Conservation (phyloP, 1,140 invertebrate species). For the Tribolium madens region DNA sequence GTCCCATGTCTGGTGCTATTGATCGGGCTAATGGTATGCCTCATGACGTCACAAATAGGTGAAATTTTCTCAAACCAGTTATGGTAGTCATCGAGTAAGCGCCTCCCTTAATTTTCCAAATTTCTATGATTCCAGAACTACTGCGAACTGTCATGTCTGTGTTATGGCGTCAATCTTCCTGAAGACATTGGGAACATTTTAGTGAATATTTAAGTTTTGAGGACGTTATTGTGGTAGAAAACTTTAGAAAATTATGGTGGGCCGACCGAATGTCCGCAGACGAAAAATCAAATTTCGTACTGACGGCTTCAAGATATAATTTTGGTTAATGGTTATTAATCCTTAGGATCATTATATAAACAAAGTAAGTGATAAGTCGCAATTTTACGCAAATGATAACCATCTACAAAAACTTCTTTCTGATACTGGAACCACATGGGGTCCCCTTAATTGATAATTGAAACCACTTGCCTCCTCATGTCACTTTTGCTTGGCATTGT, state of each 20-base stretch:
- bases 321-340: conserved; percentile 48
- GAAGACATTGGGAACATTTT: conserved; percentile 29
- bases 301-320: conserved; percentile 52
- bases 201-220: background rate
- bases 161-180: conserved; percentile 39
- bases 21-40: background rate
- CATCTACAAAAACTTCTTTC: background rate
- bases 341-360: conserved; percentile 53
- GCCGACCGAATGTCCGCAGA: conserved; percentile 44
- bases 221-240: conserved; percentile 2
- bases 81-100: background rate
- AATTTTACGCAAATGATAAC: background rate
- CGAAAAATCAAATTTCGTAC: conserved; percentile 56
- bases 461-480: conserved; percentile 14
- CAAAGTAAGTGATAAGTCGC: conserved; percentile 47
- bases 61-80: background rate
- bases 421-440: background rate
- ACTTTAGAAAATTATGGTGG: conserved; percentile 42
- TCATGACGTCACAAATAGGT: conserved; percentile 3
- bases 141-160: conserved; percentile 31
- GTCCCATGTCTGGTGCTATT: too few species aligned
- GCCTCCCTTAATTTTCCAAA: conserved; percentile 3
- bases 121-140: conserved; percentile 18
- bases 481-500: background rate
- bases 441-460: background rate